Percentiles rank a stretch among this genome's conserved stretches.
Evolutionary conservation across 2,113 vertebrate genomes (phyloP).

Genomic region (Zonotrichia leucophrys): DNA sequence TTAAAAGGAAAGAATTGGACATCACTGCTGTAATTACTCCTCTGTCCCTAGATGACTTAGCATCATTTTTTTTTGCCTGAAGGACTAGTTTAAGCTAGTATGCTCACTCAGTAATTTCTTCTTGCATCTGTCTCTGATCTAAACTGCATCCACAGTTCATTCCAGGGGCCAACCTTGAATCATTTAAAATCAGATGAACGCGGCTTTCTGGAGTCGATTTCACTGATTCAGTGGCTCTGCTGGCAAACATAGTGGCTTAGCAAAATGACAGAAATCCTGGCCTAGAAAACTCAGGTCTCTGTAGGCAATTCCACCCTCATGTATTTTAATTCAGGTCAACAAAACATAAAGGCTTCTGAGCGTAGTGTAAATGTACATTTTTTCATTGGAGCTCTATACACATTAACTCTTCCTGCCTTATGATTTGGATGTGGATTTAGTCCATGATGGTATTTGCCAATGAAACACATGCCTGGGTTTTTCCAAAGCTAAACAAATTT

Average conservation of each 20-base stretch:
- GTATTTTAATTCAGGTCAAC: neutral
- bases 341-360: neutral
- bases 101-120: conserved; percentile 8
- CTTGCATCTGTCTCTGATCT: neutral
- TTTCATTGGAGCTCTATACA: neutral
- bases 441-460: neutral
- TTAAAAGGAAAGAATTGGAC: conserved; percentile 20
- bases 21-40: neutral
- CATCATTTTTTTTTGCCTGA: neutral
- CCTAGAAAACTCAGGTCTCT: neutral
- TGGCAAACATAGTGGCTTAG: neutral
- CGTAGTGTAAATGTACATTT: neutral
- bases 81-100: neutral
- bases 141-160: neutral
- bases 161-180: neutral
- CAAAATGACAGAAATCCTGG: neutral
- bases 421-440: neutral
- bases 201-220: neutral
- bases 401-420: neutral
- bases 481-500: neutral
- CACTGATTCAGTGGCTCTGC: neutral
- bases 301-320: rapidly evolving
- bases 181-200: neutral
- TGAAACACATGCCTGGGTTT: neutral
- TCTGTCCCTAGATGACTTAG: conserved; percentile 2